Conservation (phyloP, 2,888 invertebrate genomes). For the Lithophane ornitopus region DNA sequence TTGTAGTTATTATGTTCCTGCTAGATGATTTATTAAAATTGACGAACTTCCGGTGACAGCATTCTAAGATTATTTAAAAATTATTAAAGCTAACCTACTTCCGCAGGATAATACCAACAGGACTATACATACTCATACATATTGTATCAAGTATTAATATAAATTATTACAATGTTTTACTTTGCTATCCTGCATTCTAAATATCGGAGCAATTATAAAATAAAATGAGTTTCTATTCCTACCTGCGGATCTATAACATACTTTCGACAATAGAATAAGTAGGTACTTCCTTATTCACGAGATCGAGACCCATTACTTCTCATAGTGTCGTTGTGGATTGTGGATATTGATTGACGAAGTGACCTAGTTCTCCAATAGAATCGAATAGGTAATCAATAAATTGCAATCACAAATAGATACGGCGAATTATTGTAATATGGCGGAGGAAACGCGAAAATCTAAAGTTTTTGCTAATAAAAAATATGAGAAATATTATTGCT, state of each 20-base stretch:
- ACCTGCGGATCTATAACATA: conserved; percentile 13
- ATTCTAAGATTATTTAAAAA: too few species aligned
- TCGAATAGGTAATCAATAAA: conserved; percentile 48
- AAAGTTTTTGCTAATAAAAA: conserved; percentile 69
- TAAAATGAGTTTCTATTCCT: conserved; percentile 1
- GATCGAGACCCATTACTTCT: conserved; percentile 11
- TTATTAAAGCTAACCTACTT: not conserved
- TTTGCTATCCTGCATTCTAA: not conserved
- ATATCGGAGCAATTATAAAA: not conserved
- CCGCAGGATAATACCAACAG: not conserved
- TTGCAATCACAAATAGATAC: conserved; percentile 25
- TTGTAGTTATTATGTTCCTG: not conserved
- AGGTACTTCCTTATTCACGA: conserved; percentile 21
- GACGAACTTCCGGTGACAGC: too few species aligned
- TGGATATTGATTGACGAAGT: conserved; percentile 31
- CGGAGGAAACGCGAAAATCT: conserved; percentile 67
- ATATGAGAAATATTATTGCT: conserved; percentile 80
- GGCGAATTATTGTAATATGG: conserved; percentile 37
- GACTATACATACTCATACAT: not conserved
- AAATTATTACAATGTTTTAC: not conserved
- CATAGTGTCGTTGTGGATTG: conserved; percentile 10
- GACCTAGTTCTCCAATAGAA: conserved; percentile 36
- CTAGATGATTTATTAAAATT: too few species aligned
- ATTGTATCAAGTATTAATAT: not conserved
- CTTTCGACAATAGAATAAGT: conserved; percentile 26